A percentile compares a stretch with the other conserved stretches of the same genome.
Conservation (phyloP, 2,888 invertebrate species). For the Clostera curtula region DNA sequence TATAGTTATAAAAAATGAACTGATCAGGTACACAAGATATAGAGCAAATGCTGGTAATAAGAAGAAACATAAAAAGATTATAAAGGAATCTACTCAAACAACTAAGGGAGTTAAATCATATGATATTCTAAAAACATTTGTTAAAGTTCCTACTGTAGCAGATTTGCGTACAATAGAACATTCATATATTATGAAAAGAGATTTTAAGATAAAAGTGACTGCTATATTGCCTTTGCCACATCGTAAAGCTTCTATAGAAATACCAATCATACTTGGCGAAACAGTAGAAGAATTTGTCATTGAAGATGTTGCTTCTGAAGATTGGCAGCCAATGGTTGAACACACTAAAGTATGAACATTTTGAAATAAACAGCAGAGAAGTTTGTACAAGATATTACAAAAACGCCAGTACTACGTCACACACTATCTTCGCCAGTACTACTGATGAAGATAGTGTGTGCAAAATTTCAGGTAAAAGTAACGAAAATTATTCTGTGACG, state of each 20-base stretch:
- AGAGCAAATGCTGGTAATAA: constrained; percentile 12
- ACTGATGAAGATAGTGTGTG: too few relatives aligned
- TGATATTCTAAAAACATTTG: constrained; percentile 1
- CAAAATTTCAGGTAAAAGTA: too few relatives aligned
- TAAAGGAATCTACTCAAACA: too few relatives aligned
- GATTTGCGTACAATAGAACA: constrained; percentile 23
- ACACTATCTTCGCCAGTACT: too few relatives aligned
- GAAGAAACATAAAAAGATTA: background rate
- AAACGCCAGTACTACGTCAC: too few relatives aligned
- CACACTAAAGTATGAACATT: too few relatives aligned
- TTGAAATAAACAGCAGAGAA: too few relatives aligned
- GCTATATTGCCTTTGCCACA: constrained; percentile 23
- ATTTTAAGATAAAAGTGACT: constrained; percentile 22
- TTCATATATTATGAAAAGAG: constrained; percentile 17
- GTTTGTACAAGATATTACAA: too few relatives aligned
- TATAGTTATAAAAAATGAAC: constrained; percentile 13
- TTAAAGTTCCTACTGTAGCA: constrained; percentile 12
- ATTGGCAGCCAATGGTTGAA: constrained; percentile 21
- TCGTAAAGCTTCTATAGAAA: constrained; percentile 15
- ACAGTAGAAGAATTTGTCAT: constrained; percentile 2
- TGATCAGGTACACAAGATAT: constrained; percentile 13
- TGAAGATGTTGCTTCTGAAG: constrained; percentile 15
- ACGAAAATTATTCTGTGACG: too few relatives aligned
- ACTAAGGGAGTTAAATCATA: background rate
- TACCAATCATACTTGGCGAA: constrained; percentile 27